phyloP scores from a whole-genome alignment of 1,140 invertebrate species.

The Drosophila sechellia region DNA sequence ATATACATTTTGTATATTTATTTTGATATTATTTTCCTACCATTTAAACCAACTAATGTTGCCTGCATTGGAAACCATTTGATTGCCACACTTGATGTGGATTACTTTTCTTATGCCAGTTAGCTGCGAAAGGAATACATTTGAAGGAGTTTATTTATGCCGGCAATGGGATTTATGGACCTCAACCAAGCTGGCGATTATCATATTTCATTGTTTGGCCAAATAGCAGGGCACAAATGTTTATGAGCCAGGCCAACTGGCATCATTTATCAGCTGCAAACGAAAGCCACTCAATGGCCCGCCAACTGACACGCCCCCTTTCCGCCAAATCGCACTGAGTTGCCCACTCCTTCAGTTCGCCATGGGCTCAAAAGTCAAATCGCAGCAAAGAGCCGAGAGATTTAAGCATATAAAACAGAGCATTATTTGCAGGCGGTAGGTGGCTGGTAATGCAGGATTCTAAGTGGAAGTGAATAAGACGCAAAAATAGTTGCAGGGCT shows the following conservation, averaged over 20 bases:
- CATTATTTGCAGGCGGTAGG: conserved; percentile 53
- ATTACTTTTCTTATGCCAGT: conserved; percentile 17
- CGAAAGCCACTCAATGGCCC: conserved; percentile 56
- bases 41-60: too few relatives aligned
- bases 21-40: too few relatives aligned
- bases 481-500: conserved; percentile 10
- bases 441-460: conserved; percentile 45
- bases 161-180: conserved; percentile 47
- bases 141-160: conserved; percentile 33
- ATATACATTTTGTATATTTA: too few relatives aligned
- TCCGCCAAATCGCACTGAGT: not conserved
- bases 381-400: conserved; percentile 25
- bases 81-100: not conserved
- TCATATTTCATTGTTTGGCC: conserved; percentile 60
- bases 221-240: conserved; percentile 42
- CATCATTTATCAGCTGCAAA: conserved; percentile 61
- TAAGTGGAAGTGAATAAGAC: conserved; percentile 26
- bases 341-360: not conserved
- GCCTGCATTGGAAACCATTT: not conserved
- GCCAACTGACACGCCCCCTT: conserved; percentile 12
- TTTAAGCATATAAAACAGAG: conserved; percentile 55
- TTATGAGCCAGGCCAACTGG: conserved; percentile 47
- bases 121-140: conserved; percentile 10
- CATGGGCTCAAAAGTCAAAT: conserved; percentile 49
- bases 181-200: conserved; percentile 31